Conservation (phyloP, 1,140 invertebrate species). For the Bilobella aurantiaca region DNA sequence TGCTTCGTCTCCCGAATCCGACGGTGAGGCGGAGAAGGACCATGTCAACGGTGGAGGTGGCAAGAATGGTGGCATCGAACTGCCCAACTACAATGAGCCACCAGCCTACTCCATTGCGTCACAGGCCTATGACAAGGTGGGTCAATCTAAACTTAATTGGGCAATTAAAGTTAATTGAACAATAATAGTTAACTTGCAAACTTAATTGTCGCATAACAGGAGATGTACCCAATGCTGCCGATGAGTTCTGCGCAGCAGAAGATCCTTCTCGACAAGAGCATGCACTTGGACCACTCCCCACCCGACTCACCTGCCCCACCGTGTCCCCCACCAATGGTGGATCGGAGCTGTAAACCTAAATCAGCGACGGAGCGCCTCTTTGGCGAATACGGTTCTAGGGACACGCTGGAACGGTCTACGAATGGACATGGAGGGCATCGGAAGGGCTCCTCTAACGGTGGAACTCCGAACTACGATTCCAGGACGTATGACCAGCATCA, state of each 20-base stretch:
- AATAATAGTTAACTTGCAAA: neutral
- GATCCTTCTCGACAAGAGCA: constrained; percentile 4
- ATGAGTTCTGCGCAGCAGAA: constrained; percentile 15
- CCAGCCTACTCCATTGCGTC: constrained; percentile 56
- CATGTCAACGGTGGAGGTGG: constrained; percentile 7
- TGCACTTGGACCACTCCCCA: constrained; percentile 35
- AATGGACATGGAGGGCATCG: neutral
- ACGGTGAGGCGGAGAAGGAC: constrained; percentile 55
- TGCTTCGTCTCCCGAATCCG: constrained; percentile 88
- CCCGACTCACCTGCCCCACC: constrained; percentile 30
- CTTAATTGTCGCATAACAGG: neutral
- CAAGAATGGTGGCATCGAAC: constrained; percentile 32
- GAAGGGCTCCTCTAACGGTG: neutral
- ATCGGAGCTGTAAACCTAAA: constrained; percentile 55
- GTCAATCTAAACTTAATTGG: neutral
- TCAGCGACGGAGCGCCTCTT: constrained; percentile 52
- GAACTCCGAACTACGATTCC: neutral
- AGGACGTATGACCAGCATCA: constrained; percentile 37
- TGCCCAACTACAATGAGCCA: constrained; percentile 49
- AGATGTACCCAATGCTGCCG: neutral
- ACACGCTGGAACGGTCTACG: neutral
- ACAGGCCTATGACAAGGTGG: neutral
- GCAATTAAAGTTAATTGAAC: constrained; percentile 2
- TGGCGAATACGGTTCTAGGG: constrained; percentile 40
- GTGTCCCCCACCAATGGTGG: constrained; percentile 58